Percentiles rank a stretch among this genome's conserved stretches.
Conservation (phyloP, 2,888 invertebrate genomes). For the Archips crataeganus region DNA sequence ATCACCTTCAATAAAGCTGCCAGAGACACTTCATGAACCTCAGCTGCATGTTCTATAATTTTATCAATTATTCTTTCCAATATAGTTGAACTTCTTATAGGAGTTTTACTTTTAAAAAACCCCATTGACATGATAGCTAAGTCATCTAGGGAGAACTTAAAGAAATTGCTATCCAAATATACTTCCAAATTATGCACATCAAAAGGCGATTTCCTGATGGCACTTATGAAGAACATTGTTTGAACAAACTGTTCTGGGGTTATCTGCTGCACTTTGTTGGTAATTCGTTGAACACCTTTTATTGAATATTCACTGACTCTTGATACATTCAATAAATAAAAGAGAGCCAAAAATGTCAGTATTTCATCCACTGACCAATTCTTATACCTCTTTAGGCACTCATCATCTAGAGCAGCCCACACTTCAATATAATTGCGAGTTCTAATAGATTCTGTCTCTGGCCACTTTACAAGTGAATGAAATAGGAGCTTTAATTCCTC, state of each 20-base stretch:
- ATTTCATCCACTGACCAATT: conserved; percentile 83
- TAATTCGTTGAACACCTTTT: conserved; percentile 82
- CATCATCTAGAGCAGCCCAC: conserved; percentile 89
- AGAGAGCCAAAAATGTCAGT: conserved; percentile 87
- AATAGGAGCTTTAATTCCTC: conserved; percentile 85
- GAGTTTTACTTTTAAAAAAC: conserved; percentile 91
- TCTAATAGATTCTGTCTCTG: conserved; percentile 78
- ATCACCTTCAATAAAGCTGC: conserved; percentile 88
- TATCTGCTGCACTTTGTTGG: conserved; percentile 85
- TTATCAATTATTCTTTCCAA: conserved; percentile 80
- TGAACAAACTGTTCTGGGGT: conserved; percentile 88
- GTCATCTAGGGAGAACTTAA: conserved; percentile 87
- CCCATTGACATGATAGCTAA: conserved; percentile 90
- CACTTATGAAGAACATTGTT: conserved; percentile 88
- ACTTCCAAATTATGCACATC: conserved; percentile 89
- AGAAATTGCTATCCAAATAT: conserved; percentile 79
- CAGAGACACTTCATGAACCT: conserved; percentile 88
- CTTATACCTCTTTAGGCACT: conserved; percentile 79
- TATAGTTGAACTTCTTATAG: conserved; percentile 82
- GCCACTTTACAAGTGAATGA: conserved; percentile 80
- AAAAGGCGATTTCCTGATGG: conserved; percentile 82
- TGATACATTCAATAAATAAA: conserved; percentile 86
- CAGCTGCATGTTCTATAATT: conserved; percentile 78
- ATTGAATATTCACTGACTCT: conserved; percentile 85
- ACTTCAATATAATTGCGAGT: conserved; percentile 87